Evolutionary conservation across 1,140 invertebrate species (phyloP), one percentile per base, ranked within the genome.

Genomic region (Drosophila obscura): DNA sequence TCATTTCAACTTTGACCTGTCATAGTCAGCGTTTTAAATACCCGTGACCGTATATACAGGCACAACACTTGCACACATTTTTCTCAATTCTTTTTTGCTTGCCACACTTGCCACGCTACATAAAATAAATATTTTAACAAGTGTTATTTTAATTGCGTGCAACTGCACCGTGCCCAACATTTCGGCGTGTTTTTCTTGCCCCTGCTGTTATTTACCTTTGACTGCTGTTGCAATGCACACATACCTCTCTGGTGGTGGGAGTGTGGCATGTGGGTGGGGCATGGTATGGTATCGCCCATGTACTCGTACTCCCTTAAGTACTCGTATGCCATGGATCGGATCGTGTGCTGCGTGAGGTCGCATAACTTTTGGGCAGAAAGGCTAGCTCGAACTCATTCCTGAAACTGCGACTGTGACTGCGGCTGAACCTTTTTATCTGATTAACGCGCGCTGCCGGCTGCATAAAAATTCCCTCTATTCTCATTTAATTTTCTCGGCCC

Each of bases 141-240:
- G 78, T 85, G 82, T 87, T 87, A 85, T 85, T 85, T 85, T 85
- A 85, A 85, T 85, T 85, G 82, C 83, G 63, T 85, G 82, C 82
- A 77, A 76, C 69, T 73, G 77, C 73, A 57, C 60, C 68, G 62
- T 65, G 64, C n/a, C 43, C 63, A 64, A 43, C 68, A 72, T 83
- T 75, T 74, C 48, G 31, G 48, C 51, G 44, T 46, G 39, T 45
- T 60, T 26, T 41, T 53, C 26, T 63, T 56, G 44, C 64, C 35
- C 58, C 65, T 65, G 63, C 56, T 60, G 62, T 66, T 81, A 76
- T 84, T 84, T 81, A 63, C 64, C 69, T 74, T 56, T 66, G 76
- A 65, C 66, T 68, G 50, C 50, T 57, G 44, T 62, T 50, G 51
- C 45, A 69, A 68, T 58, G 43, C 64, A 46, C 46, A 43, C 31